Percentiles rank a stretch among this genome's conserved stretches.
phyloP scores from a whole-genome alignment of 2,113 vertebrate genomes.

The Clarias gariepinus region DNA sequence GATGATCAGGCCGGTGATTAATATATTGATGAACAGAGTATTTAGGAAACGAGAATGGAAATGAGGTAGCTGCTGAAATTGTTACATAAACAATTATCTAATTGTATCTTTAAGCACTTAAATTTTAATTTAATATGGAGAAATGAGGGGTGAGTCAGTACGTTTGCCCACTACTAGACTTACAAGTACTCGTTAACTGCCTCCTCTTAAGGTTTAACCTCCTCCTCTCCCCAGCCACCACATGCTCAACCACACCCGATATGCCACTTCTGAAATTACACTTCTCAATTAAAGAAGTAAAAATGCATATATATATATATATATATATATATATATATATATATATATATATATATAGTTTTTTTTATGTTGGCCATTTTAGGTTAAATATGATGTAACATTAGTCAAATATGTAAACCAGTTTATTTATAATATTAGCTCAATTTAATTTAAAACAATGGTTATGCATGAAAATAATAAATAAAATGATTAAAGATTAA shows the following conservation, averaged over 20 bases:
- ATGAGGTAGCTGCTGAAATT: too few species aligned
- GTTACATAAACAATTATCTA: too few species aligned
- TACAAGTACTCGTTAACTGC: not conserved
- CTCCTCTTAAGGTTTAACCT: not conserved
- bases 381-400: not conserved
- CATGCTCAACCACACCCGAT: not conserved
- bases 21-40: too few species aligned
- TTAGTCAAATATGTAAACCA: too few species aligned
- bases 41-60: too few species aligned
- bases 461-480: not conserved
- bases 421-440: not conserved
- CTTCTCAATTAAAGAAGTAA: not conserved
- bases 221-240: not conserved
- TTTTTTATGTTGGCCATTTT: not conserved
- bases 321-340: too few species aligned
- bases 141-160: too few species aligned
- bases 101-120: too few species aligned
- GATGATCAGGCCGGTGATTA: too few species aligned
- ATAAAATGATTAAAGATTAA: not conserved
- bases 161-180: not conserved
- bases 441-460: not conserved
- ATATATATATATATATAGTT: too few species aligned
- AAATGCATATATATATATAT: too few species aligned
- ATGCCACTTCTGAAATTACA: not conserved
- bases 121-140: too few species aligned